Percentiles rank a stretch among this genome's conserved stretches.
Evolutionary conservation across 2,113 vertebrate species (phyloP).

Genomic region (Antechinus flavipes): DNA sequence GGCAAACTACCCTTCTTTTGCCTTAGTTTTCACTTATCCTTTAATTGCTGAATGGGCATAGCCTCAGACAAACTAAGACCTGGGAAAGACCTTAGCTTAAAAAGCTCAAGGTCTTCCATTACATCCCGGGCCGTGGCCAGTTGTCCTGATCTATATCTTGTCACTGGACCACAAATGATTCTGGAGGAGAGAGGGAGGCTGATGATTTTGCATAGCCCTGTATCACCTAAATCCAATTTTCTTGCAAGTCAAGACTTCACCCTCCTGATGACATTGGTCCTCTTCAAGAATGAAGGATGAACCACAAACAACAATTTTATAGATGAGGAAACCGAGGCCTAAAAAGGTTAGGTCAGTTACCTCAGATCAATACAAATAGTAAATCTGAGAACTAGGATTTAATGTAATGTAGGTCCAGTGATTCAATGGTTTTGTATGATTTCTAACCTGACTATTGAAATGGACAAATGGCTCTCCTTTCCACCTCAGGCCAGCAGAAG

Average conservation of each 20-base stretch:
- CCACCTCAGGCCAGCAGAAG: too few relatives aligned
- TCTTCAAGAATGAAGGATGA: neutral
- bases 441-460: neutral
- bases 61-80: neutral
- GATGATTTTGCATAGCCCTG: too few relatives aligned
- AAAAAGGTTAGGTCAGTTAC: neutral
- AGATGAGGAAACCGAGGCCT: neutral
- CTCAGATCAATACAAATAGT: neutral
- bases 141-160: neutral
- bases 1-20: too few relatives aligned
- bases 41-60: neutral
- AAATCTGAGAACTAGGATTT: neutral
- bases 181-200: too few relatives aligned
- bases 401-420: neutral
- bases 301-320: neutral
- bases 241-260: too few relatives aligned
- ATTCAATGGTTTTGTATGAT: neutral
- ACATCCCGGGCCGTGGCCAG: neutral
- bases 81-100: neutral
- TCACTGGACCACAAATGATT: neutral
- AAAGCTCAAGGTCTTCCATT: neutral
- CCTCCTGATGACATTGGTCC: too few relatives aligned
- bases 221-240: too few relatives aligned
- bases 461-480: too few relatives aligned
- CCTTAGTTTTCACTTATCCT: neutral